Evolutionary conservation across 2,888 invertebrate species (phyloP), one percentile per base, ranked within the genome.

Genomic region (Tholera decimalis): DNA sequence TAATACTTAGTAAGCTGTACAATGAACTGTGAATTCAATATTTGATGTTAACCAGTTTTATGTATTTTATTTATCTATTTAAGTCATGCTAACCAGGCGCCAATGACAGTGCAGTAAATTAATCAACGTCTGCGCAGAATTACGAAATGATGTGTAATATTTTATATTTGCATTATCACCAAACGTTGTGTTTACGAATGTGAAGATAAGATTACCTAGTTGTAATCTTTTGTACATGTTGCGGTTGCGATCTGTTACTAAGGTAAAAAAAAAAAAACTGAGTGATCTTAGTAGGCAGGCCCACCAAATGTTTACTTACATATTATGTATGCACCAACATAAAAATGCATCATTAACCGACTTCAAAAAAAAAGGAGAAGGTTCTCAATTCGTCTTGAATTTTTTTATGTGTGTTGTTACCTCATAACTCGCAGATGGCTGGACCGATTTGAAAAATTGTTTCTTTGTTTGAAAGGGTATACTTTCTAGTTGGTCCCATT

Each of bases 151-250:
- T 7, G 46, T 33, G 20, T 4, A 35, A 63, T 8, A 37, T 3
- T 59, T 35, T 18, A 2, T 41, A 24, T 24, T 43, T n/a, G 24
- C 1, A 20, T 33, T 33, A 13, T 33, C 44, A n/a, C 18, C 8
- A 15, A 26, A 28, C 22, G 35, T 3, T 13, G n/a, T 53, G 9
- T 66, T 26, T 53, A 43, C 22, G 6, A 41, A 26, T 33, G 4
- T 44, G 18, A 37, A 37, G 56, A 64, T 64, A 56, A 64, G 56
- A 68, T 54, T 44, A 44, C 54, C 7, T 60, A 11, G 18, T n/a
- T 18, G 15, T 24, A 2, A 26, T 37, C n/a, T 28, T 20, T 60
- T n/a, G 18, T n/a, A n/a, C 24, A 20, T 13, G n/a, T 26, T 59
- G 26, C 13, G n/a, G 26, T n/a, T 41, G 4, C 41, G 24, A 3